phyloP scores from a whole-genome alignment of 2,113 vertebrate species.

The Tychaedon coryphoeus region DNA sequence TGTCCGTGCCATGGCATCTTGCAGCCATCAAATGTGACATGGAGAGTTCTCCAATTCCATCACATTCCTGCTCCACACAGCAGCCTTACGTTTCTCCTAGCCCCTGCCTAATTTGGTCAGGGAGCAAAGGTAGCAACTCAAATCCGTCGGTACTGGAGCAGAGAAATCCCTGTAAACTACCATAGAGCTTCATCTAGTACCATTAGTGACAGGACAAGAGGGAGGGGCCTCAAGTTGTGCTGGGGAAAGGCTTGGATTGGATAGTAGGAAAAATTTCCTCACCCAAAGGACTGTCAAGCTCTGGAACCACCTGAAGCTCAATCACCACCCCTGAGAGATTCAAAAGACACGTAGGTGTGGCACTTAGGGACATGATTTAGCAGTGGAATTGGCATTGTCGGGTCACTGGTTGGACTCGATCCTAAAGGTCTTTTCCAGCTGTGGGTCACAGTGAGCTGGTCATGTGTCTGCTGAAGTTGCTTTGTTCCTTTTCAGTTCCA shows the following conservation, averaged over 20 bases:
- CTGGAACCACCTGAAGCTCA: background rate
- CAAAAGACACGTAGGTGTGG: background rate
- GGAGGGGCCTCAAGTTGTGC: background rate
- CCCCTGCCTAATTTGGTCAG: too few species aligned
- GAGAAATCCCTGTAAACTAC: background rate
- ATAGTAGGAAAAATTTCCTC: background rate
- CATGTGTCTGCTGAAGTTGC: rapidly evolving
- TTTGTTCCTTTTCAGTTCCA: background rate
- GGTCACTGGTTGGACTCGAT: background rate
- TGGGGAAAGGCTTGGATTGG: background rate
- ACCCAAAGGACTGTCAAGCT: background rate
- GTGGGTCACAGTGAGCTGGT: background rate
- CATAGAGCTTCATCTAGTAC: background rate
- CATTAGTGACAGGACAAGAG: background rate
- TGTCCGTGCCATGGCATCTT: rapidly evolving
- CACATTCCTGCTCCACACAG: background rate
- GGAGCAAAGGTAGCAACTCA: background rate
- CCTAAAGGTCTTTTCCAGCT: background rate
- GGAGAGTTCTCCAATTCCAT: background rate
- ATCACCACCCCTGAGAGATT: background rate
- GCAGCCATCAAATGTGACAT: rapidly evolving
- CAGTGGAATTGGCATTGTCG: background rate
- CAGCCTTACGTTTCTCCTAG: background rate
- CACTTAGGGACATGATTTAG: background rate
- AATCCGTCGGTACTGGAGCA: background rate